Conservation (phyloP, 2,113 vertebrate species). For the Cochlearius cochlearius region DNA sequence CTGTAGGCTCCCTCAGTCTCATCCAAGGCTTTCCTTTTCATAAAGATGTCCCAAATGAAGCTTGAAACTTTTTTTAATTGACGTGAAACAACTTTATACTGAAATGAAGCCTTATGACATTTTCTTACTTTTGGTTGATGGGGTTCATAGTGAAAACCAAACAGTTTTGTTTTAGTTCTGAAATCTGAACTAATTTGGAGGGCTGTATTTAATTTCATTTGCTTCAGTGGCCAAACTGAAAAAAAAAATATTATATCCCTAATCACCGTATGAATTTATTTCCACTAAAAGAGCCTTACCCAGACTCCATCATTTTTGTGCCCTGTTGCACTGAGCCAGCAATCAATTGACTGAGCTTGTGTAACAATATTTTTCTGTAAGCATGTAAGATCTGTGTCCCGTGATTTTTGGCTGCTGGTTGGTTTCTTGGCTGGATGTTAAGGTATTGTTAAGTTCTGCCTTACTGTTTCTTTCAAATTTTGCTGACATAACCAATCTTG, state of each 20-base stretch:
- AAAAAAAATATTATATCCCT: not conserved
- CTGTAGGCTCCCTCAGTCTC: not conserved
- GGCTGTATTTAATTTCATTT: not conserved
- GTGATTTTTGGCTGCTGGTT: not conserved
- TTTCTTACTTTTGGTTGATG: not conserved
- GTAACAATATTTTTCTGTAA: not conserved
- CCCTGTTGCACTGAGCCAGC: not conserved
- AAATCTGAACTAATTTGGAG: not conserved
- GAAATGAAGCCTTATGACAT: not conserved
- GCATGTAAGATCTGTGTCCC: not conserved
- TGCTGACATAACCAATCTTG: constrained; percentile 12
- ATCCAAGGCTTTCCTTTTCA: not conserved
- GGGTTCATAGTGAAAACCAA: not conserved
- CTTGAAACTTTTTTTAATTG: not conserved
- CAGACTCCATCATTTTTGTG: not conserved
- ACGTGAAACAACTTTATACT: not conserved
- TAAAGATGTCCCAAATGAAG: not conserved
- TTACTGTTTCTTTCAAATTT: constrained; percentile 9
- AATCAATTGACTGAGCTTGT: not conserved
- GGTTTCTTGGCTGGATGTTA: not conserved
- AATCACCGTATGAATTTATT: not conserved
- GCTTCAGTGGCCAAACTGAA: not conserved
- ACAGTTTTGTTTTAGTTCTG: not conserved
- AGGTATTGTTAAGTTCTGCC: not conserved
- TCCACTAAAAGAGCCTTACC: not conserved